Evolutionary conservation across 2,888 invertebrate genomes (phyloP), one percentile per base, ranked within the genome.

Genomic region (Tineola bisselliella): DNA sequence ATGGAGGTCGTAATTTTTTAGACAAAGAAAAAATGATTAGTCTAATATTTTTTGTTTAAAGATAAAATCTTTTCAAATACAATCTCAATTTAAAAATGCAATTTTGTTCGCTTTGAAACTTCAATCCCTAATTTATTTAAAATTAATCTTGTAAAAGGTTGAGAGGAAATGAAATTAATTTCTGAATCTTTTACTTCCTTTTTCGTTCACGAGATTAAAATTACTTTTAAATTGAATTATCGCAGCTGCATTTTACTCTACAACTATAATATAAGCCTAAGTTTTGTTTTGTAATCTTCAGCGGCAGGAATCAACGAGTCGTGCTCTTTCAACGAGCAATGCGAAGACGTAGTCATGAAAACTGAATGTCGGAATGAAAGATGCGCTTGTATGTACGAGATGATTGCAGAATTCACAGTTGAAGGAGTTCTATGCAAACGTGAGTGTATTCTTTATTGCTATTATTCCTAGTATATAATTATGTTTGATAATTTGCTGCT

Each of bases 241-340:
- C 25, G 25, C 6, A 25, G 25, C 25, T n/a, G n/a, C n/a, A n/a
- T n/a, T n/a, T n/a, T n/a, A n/a, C n/a, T n/a, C n/a, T 25, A 25
- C 6, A 25, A 25, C 25, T 25, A 25, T 25, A 25, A 25, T 6
- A 6, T 25, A 25, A 25, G 25, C 25, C 6, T 25, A 25, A 25
- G 2, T 4, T 25, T 25, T 25, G 2, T 25, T 25, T 38, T 38
- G 3, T 10, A 38, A 68, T 66, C 89, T 89, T 38, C 89, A 95
- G 95, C 90, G 77, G 92, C 91, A 60, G 89, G 90, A 66, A 91
- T 95, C 70, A 95, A 95, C 88, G 94, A 94, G 74, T 89, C 92
- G 56, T 95, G 95, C 73, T 90, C 89, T 74, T 95, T 95, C 88
- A 91, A 91, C 79, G 94, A 94, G 75, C 94, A 95, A 83, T 95